Evolutionary conservation across 2,113 vertebrate genomes (phyloP), one percentile per base, ranked within the genome.

Genomic region (Pimephales promelas): DNA sequence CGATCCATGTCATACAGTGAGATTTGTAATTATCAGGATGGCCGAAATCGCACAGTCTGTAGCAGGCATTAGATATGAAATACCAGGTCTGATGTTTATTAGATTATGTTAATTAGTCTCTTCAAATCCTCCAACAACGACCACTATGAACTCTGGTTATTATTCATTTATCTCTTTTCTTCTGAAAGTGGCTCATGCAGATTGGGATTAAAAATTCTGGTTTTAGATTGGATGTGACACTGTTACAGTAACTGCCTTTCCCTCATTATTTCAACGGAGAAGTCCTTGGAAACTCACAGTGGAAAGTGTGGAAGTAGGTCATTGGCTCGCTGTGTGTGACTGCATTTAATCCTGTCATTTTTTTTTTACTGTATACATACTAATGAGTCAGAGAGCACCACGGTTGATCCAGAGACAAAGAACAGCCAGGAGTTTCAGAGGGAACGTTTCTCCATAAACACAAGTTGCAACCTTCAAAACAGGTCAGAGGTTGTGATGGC

Each of bases 221-320:
- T 77, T 78, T 61, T 40, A 24, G 34, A 61, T 78, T 2, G 22
- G 14, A 59, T 59, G 34, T 18, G 75, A 78, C 22, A 6, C 54
- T 34, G 49, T 76, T 56, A 34, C 73, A 22, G 28, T 56, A 43
- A 40, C 56, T 78, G n/a, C 18, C 26, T 86, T 83, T 86, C 85
- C 47, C 40, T 64, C 47, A 62, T 61, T 83, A 40, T 83, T 49
- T 83, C 11, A 20, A 34, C 45, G 56, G 40, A 79, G 36, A 26
- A 43, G 56, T 62, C 31, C 54, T 84, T 75, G 13, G 4, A 87
- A 81, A 28, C 47, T 86, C 79, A 61, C 64, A 54, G 52, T 88
- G 86, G 89, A 89, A 92, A 91, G 87, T 90, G 89, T 89, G 79
- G 90, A 92, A 88, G 83, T 89, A 79, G 87, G 87, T 66, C 84